Evolutionary conservation across 2,888 invertebrate species (phyloP).

Genomic region (Yponomeuta evonymella): DNA sequence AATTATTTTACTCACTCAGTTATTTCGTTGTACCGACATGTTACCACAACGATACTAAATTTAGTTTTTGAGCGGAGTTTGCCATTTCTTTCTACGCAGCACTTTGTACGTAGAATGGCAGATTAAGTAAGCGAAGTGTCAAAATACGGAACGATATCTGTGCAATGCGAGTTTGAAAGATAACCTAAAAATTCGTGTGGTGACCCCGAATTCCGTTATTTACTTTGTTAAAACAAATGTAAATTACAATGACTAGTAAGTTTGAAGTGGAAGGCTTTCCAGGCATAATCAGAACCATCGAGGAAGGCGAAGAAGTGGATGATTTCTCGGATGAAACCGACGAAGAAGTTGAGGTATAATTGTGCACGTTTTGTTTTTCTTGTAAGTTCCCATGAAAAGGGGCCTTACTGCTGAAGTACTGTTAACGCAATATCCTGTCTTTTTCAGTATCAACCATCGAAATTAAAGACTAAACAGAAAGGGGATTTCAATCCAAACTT

Average conservation of each 20-base stretch:
- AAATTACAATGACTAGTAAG: conserved; percentile 24
- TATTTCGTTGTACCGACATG: too few species aligned
- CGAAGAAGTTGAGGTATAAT: conserved; percentile 83
- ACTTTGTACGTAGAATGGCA: conserved; percentile 10
- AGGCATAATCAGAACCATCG: conserved; percentile 88
- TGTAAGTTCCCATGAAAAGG: neutral
- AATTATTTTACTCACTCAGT: too few species aligned
- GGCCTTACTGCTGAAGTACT: neutral
- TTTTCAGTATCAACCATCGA: conserved; percentile 88
- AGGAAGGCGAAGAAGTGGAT: conserved; percentile 87
- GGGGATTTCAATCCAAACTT: conserved; percentile 89
- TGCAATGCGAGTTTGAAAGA: conserved; percentile 40
- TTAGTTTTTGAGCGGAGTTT: neutral
- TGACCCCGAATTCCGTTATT: conserved; percentile 17
- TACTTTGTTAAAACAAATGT: conserved; percentile 23
- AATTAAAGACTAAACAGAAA: conserved; percentile 81
- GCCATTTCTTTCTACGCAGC: neutral
- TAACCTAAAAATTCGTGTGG: conserved; percentile 37
- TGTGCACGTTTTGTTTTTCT: neutral
- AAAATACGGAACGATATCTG: conserved; percentile 10
- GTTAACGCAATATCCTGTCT: conserved; percentile 15
- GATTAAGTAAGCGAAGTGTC: conserved; percentile 19
- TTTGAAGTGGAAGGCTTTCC: conserved; percentile 46
- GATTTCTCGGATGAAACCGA: conserved; percentile 88
- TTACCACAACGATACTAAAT: neutral